Conservation (phyloP, 2,797 vertebrate species). For the Cyclura pinguis region DNA sequence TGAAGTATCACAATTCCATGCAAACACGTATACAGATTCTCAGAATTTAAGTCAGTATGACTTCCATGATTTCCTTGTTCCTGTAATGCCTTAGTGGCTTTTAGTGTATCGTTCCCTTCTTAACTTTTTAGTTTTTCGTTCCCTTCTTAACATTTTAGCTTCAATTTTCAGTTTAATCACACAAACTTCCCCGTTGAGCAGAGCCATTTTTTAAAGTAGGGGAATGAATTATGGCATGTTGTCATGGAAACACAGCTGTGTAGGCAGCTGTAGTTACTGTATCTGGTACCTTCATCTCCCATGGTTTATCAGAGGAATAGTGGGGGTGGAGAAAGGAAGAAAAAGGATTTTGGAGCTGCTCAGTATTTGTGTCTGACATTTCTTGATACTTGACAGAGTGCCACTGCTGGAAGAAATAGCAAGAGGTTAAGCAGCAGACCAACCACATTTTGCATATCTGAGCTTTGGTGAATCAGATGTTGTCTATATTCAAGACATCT, state of each 20-base stretch:
- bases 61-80: slow-evolving; percentile 51
- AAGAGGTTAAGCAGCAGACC: neutral
- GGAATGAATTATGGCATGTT: slow-evolving; percentile 65
- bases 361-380: slow-evolving; percentile 59
- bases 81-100: slow-evolving; percentile 38
- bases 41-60: slow-evolving; percentile 27
- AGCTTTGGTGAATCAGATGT: slow-evolving; percentile 38
- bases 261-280: slow-evolving; percentile 67
- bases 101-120: slow-evolving; percentile 36
- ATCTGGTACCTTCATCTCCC: slow-evolving; percentile 57
- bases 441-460: neutral
- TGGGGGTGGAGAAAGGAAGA: neutral
- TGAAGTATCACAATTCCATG: neutral
- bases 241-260: slow-evolving; percentile 76
- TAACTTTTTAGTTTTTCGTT: slow-evolving; percentile 45
- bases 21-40: neutral
- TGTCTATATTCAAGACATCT: neutral
- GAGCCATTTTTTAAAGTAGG: slow-evolving; percentile 42
- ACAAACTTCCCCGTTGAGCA: slow-evolving; percentile 45
- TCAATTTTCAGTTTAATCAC: slow-evolving; percentile 59
- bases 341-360: slow-evolving; percentile 62
- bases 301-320: slow-evolving; percentile 47
- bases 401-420: slow-evolving; percentile 54
- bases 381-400: slow-evolving; percentile 65
- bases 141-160: slow-evolving; percentile 53